Conservation (phyloP, 1,140 invertebrate genomes). For the Diachasma alloeum region DNA sequence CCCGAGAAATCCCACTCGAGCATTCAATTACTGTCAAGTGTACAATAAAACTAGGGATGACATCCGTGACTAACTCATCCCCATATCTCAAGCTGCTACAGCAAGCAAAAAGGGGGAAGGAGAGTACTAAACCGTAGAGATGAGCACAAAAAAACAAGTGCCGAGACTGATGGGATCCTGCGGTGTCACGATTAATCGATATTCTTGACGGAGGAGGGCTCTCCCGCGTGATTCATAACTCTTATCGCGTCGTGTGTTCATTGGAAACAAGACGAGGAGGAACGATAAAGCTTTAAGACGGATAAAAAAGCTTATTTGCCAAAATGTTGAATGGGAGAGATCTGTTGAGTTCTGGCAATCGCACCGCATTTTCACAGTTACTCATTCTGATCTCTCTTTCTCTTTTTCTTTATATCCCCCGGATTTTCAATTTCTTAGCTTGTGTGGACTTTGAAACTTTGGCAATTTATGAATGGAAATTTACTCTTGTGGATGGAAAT, state of each 20-base stretch:
- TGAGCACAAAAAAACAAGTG: neutral
- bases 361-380: neutral
- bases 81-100: neutral
- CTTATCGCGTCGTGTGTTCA: neutral
- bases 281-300: neutral
- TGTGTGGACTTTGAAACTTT: neutral
- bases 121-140: neutral
- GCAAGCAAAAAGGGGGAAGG: neutral
- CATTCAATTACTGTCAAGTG: constrained; percentile 1
- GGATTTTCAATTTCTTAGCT: neutral
- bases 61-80: neutral
- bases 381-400: neutral
- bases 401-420: neutral
- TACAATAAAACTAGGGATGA: neutral
- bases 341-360: neutral
- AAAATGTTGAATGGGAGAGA: neutral
- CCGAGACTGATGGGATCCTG: constrained; percentile 1
- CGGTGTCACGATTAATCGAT: constrained; percentile 11
- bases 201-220: neutral
- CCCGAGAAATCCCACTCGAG: neutral
- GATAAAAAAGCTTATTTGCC: neutral
- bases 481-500: neutral
- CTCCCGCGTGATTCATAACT: neutral
- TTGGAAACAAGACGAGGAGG: neutral
- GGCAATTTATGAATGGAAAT: neutral